Conservation (phyloP, 2,888 invertebrate genomes). For the Orchestes rusci region DNA sequence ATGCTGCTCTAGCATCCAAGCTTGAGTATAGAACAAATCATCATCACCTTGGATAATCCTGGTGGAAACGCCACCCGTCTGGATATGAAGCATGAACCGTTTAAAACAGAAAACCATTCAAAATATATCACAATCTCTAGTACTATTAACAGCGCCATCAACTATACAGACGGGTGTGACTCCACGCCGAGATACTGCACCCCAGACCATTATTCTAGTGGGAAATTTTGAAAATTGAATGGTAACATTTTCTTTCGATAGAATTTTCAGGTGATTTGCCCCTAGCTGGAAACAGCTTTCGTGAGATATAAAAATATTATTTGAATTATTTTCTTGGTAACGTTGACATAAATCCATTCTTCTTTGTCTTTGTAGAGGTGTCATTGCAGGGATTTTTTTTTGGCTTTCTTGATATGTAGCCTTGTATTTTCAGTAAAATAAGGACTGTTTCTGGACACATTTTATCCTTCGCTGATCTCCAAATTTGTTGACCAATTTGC, state of each 20-base stretch:
- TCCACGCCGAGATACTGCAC: no score
- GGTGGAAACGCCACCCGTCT: constrained; percentile 2
- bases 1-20: constrained; percentile 11
- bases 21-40: constrained; percentile 7
- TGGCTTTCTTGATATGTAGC: constrained; percentile 8
- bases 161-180: constrained; percentile 1
- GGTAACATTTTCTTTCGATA: constrained; percentile 11
- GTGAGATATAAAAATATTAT: constrained; percentile 13
- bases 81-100: constrained; percentile 12
- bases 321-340: constrained; percentile 12
- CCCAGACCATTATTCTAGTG: no score
- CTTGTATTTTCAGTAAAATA: constrained; percentile 7
- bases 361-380: constrained; percentile 7
- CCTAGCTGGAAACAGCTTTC: constrained; percentile 14
- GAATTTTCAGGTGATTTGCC: constrained; percentile 14
- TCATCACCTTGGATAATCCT: constrained; percentile 2
- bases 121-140: constrained; percentile 8
- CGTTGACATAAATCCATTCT: constrained; percentile 8
- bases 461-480: constrained; percentile 7
- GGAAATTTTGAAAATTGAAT: no score
- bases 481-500: constrained; percentile 5
- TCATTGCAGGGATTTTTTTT: constrained; percentile 6
- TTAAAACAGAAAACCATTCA: constrained; percentile 8
- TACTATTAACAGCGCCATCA: constrained; percentile 7
- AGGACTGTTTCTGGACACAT: constrained; percentile 7